Evolutionary conservation across 2,888 invertebrate genomes (phyloP).

Genomic region (Tricholauxania praeusta): DNA sequence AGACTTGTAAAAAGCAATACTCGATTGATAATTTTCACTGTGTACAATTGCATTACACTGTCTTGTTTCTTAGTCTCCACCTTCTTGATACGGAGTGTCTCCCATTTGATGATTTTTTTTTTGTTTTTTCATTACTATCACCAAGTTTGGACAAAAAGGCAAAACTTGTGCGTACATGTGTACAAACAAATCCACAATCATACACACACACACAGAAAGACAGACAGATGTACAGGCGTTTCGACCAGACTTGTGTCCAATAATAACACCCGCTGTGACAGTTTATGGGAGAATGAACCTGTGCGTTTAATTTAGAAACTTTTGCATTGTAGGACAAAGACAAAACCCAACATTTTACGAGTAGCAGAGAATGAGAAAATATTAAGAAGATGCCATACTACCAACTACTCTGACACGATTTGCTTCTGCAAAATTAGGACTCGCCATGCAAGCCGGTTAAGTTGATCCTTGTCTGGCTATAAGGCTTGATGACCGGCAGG

Average conservation of each 20-base stretch:
- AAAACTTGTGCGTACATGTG: constrained; percentile 44
- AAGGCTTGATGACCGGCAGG: not conserved
- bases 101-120: constrained; percentile 30
- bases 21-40: not conserved
- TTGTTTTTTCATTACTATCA: constrained; percentile 40
- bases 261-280: constrained; percentile 62
- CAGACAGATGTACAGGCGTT: constrained; percentile 45
- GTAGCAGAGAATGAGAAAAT: no score
- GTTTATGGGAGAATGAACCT: constrained; percentile 67
- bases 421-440: constrained; percentile 28
- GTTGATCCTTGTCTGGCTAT: constrained; percentile 11
- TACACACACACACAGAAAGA: constrained; percentile 34
- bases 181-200: constrained; percentile 41
- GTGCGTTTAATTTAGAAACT: constrained; percentile 45
- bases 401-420: constrained; percentile 16
- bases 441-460: constrained; percentile 19
- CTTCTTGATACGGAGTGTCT: constrained; percentile 31
- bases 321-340: not conserved
- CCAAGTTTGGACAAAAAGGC: constrained; percentile 47
- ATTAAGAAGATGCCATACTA: not conserved
- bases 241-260: constrained; percentile 24
- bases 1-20: no score
- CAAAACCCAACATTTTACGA: not conserved
- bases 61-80: constrained; percentile 47
- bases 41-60: constrained; percentile 31